Percentiles rank a stretch among this genome's conserved stretches.
Evolutionary conservation across 1,140 invertebrate species (phyloP).

Genomic region (Panonychus citri): DNA sequence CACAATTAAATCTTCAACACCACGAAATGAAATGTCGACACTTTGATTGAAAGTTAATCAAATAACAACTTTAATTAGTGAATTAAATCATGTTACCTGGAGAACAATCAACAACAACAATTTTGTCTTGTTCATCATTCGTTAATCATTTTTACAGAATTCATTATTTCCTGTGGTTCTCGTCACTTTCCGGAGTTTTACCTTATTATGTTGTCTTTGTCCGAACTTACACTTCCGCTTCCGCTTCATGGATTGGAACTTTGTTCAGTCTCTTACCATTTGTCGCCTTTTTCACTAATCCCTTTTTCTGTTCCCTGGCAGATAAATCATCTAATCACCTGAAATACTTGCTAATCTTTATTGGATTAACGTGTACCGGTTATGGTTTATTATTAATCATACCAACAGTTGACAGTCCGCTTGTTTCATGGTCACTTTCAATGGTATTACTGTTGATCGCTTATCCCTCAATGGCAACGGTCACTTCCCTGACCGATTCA

Average conservation of each 20-base stretch:
- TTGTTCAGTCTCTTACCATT: constrained; percentile 22
- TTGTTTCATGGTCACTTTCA: constrained; percentile 1
- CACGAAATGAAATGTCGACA: too few relatives aligned
- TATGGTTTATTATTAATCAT: constrained; percentile 5
- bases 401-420: not conserved
- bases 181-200: constrained; percentile 18
- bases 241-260: constrained; percentile 18
- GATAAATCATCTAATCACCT: constrained; percentile 20
- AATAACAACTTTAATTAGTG: too few relatives aligned
- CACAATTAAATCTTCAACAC: too few relatives aligned
- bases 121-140: too few relatives aligned
- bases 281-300: constrained; percentile 19
- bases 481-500: constrained; percentile 8
- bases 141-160: not conserved
- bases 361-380: constrained; percentile 11
- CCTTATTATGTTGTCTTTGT: constrained; percentile 20
- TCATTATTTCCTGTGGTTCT: constrained; percentile 10
- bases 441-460: constrained; percentile 5
- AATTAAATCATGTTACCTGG: too few relatives aligned
- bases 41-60: too few relatives aligned
- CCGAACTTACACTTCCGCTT: constrained; percentile 18
- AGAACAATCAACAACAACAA: too few relatives aligned
- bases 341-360: constrained; percentile 12
- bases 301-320: constrained; percentile 19
- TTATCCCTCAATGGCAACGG: constrained; percentile 7